Evolutionary conservation across 2,797 vertebrate genomes (phyloP), one percentile per base, ranked within the genome.

Genomic region (Lutjanus campechanus): DNA sequence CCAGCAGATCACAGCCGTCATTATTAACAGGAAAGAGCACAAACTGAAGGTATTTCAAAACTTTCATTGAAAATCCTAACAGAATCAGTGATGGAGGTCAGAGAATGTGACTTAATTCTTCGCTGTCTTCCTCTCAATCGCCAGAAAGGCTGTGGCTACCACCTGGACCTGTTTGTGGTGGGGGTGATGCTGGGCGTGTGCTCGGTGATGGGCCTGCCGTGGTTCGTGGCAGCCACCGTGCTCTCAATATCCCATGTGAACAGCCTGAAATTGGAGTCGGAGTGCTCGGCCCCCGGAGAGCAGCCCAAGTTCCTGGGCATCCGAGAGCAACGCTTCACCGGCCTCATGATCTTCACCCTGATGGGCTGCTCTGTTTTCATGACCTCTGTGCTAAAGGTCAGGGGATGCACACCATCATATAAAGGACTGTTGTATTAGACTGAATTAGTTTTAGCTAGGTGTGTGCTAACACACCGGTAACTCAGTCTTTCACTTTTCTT

Each of bases 301-400:
- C 98, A 99, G 93, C 98, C 98, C 41, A 99, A 99, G 89, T 99
- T 99, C 93, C 96, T 99, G 86, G 98, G 98, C 82, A 99, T 99
- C 89, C 92, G 97, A 8, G 98, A 99, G 92, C 98, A 99, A 90
- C 96, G 98, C 81, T 98, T 99, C 92, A 99, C 98, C 0, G 98
- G 98, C 46, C 97, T 99, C 78, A 99, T 99, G 98, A 99, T 99
- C 95, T 99, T 99, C 92, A 79, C 98, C 46, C 97, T 99, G 66
- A 99, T 99, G 98, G 98, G 98, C 69, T 99, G 96, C 76, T 99
- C 98, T 1, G 98, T 99, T 77, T 99, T 99, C 91, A 97, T 99
- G 97, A 99, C 98, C 68, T 98, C 97, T 17, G 84, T 99, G 82
- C 95, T 99, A 7, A 98, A 99, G 97, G 98, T 99, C 91, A 86